These are phyloP conservation scores for Hydrophis major DNA, from an alignment of 2,797 vertebrate species.

Conservation along the genomic window DNA sequence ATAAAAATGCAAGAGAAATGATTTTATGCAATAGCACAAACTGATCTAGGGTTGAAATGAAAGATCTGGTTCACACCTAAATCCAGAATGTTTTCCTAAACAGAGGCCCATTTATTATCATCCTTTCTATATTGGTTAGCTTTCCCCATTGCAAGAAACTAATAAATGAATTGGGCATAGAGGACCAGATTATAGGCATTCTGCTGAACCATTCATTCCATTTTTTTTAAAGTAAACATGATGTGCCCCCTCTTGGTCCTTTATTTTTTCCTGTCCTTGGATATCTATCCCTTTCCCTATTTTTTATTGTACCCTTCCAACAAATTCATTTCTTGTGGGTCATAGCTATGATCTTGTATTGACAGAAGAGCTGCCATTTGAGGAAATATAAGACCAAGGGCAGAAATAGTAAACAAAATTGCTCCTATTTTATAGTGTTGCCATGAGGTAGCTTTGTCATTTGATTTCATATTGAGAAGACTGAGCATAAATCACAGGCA, in stretches of 20 bases:
- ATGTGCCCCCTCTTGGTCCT: fast-evolving
- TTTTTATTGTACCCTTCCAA: slow-evolving; percentile 8
- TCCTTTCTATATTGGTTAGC: background rate
- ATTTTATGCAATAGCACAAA: background rate
- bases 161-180: background rate
- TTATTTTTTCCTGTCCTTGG: slow-evolving; percentile 4
- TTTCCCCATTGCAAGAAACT: background rate
- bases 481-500: slow-evolving; percentile 21
- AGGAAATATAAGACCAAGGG: background rate
- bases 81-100: background rate
- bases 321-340: background rate
- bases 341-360: background rate
- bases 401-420: background rate
- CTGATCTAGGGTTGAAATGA: background rate
- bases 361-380: background rate
- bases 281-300: background rate
- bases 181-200: background rate
- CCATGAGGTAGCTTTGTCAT: slow-evolving; percentile 7
- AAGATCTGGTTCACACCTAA: background rate
- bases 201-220: too few species aligned
- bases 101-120: background rate
- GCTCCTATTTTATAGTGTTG: background rate
- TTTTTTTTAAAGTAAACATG: background rate
- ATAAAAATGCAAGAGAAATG: background rate
- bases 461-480: slow-evolving; percentile 4